Conservation (phyloP, 64 coral and sea anemone genomes). For the Anthopleura sola region DNA sequence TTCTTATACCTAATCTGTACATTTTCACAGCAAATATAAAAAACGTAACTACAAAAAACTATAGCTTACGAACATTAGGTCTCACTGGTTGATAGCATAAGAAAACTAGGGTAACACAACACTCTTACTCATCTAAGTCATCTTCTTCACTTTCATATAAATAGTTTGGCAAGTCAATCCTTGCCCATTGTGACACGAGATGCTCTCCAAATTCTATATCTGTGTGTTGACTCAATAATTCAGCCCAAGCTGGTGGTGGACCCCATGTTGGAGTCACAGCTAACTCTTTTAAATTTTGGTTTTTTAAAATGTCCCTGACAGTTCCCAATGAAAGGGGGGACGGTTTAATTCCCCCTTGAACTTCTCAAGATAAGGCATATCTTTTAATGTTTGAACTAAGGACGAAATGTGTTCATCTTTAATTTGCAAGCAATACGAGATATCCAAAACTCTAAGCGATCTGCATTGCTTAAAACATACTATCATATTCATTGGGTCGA, state of each 20-base stretch:
- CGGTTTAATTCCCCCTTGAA: conserved; percentile 13
- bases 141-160: conserved; percentile 27
- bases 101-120: conserved; percentile 9
- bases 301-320: conserved; percentile 28
- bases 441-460: conserved; percentile 28
- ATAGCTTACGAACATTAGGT: too few relatives aligned
- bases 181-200: conserved; percentile 24
- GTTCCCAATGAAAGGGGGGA: conserved; percentile 17
- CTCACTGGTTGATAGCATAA: conserved; percentile 5
- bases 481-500: conserved; percentile 26
- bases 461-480: conserved; percentile 23
- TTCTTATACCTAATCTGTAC: background rate
- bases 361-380: conserved; percentile 13
- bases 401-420: conserved; percentile 32
- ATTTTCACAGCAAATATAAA: too few relatives aligned
- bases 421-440: conserved; percentile 27
- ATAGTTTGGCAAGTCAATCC: conserved; percentile 34
- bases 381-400: conserved; percentile 21
- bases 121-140: background rate
- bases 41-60: too few relatives aligned
- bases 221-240: conserved; percentile 26
- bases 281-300: conserved; percentile 9
- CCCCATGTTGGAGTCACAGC: conserved; percentile 38
- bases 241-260: conserved; percentile 26
- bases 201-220: conserved; percentile 20